Evolutionary conservation across 2,113 vertebrate genomes (phyloP).

Genomic region (Notothenia coriiceps): DNA sequence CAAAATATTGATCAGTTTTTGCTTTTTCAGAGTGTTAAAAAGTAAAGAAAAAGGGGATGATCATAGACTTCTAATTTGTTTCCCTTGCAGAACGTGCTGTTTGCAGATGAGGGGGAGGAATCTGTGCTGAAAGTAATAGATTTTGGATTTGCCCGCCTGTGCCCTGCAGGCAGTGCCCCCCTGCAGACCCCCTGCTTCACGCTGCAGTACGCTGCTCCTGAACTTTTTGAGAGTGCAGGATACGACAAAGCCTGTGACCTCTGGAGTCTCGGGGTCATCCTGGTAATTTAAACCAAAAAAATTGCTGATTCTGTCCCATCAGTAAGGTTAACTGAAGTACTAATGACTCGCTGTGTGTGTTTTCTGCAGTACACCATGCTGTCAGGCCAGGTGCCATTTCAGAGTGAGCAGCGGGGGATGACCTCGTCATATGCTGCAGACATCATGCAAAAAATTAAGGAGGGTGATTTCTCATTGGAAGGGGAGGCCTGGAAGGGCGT

Average conservation of each 20-base stretch:
- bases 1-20: neutral
- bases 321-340: neutral
- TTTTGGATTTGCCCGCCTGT: constrained; percentile 92
- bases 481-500: constrained; percentile 92
- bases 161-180: constrained; percentile 89
- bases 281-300: constrained; percentile 83
- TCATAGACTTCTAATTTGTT: neutral
- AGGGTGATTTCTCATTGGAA: constrained; percentile 91
- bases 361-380: constrained; percentile 92
- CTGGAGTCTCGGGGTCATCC: constrained; percentile 94
- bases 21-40: neutral
- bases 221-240: constrained; percentile 90
- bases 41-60: neutral
- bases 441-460: constrained; percentile 95
- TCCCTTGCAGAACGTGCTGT: constrained; percentile 88
- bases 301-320: neutral
- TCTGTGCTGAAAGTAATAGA: constrained; percentile 92
- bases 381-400: constrained; percentile 94
- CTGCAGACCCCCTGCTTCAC: constrained; percentile 95
- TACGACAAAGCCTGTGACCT: constrained; percentile 94
- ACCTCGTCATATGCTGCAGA: constrained; percentile 90
- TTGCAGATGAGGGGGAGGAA: constrained; percentile 87
- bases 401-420: constrained; percentile 87
- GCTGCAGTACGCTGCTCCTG: constrained; percentile 92
- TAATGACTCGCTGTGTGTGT: constrained; percentile 43